A percentile compares a stretch with the other conserved stretches of the same genome.
phyloP scores from a whole-genome alignment of 2,113 vertebrate species.

The Calypte anna region DNA sequence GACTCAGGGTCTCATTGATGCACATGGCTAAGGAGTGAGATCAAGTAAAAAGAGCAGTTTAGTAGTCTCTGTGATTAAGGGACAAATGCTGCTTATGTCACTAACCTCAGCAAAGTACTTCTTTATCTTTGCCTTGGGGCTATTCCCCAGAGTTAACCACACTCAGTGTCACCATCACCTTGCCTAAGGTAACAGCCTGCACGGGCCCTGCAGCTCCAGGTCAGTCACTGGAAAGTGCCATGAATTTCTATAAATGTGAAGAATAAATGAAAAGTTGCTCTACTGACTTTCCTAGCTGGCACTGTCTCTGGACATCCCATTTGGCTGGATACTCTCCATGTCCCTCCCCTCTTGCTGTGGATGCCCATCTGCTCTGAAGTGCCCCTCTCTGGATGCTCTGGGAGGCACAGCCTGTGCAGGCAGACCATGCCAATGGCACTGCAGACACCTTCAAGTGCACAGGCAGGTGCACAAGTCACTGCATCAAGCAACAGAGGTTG shows the following conservation, averaged over 20 bases:
- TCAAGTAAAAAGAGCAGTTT: background rate
- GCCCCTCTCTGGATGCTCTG: background rate
- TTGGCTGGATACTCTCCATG: background rate
- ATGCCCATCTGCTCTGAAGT: background rate
- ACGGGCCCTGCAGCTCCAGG: background rate
- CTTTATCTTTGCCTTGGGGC: background rate
- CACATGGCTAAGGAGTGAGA: background rate
- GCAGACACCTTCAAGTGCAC: fast-evolving
- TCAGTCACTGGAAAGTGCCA: background rate
- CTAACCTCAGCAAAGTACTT: background rate
- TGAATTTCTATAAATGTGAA: background rate
- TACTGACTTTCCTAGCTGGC: background rate
- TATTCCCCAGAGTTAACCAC: background rate
- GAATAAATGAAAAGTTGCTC: background rate
- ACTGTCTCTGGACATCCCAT: fast-evolving
- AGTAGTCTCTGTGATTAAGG: background rate
- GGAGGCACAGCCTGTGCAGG: background rate
- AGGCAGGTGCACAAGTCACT: background rate
- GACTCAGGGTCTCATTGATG: background rate
- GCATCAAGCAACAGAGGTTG: background rate
- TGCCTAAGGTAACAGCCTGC: background rate
- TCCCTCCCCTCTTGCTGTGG: background rate
- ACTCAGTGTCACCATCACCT: background rate
- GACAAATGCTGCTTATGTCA: background rate
- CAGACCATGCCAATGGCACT: background rate